phyloP scores from a whole-genome alignment of 2,888 invertebrate genomes.

The Drosophila diplacantha region DNA sequence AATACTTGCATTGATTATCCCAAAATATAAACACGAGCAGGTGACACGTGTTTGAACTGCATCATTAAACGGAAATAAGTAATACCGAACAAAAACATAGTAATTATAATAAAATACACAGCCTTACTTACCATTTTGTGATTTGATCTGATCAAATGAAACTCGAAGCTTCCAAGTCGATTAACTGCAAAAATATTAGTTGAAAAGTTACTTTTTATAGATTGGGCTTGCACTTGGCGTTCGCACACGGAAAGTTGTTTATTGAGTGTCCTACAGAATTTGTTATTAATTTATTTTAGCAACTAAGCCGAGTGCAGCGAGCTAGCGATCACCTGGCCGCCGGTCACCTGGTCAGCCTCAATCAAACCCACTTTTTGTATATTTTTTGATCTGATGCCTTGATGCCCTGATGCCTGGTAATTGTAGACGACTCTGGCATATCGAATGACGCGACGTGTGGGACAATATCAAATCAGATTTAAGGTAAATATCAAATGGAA shows the following conservation, averaged over 20 bases:
- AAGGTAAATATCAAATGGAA: slow-evolving; percentile 62
- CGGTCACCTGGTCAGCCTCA: slow-evolving; percentile 19
- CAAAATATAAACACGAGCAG: slow-evolving; percentile 8
- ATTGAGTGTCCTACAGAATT: slow-evolving; percentile 19
- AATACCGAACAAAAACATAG: not conserved
- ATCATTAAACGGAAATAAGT: slow-evolving; percentile 19
- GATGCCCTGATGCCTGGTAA: slow-evolving; percentile 44
- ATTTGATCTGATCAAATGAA: slow-evolving; percentile 26
- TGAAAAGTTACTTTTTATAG: slow-evolving; percentile 16
- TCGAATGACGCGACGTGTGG: slow-evolving; percentile 65
- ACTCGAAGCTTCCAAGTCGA: slow-evolving; percentile 37
- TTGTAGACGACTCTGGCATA: slow-evolving; percentile 62
- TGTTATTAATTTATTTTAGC: slow-evolving; percentile 16
- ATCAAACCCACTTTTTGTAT: slow-evolving; percentile 16
- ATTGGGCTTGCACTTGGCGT: slow-evolving; percentile 10
- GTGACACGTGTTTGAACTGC: slow-evolving; percentile 30
- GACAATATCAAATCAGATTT: slow-evolving; percentile 63
- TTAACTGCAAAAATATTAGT: slow-evolving; percentile 38
- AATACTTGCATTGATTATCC: slow-evolving; percentile 24
- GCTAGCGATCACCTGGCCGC: not conserved
- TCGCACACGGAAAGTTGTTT: slow-evolving; percentile 39
- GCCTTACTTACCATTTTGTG: slow-evolving; percentile 35
- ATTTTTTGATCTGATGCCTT: slow-evolving; percentile 23
- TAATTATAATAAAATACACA: not conserved
- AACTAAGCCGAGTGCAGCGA: not conserved